Percentiles rank a stretch among this genome's conserved stretches.
phyloP scores from a whole-genome alignment of 1,140 invertebrate genomes.

The Ptiloglossa arizonensis region DNA sequence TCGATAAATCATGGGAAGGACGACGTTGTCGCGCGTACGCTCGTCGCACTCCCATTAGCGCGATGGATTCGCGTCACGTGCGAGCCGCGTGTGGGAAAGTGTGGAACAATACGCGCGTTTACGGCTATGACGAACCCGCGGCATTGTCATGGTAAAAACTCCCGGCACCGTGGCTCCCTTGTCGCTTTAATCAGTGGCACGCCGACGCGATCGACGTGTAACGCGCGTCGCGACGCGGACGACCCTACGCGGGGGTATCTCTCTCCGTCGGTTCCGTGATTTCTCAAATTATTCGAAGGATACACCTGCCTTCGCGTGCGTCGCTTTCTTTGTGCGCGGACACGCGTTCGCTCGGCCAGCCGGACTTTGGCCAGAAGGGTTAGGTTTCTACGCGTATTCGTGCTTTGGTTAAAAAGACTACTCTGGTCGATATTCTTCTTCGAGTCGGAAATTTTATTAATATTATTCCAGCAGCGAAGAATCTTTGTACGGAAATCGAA shows the following conservation, averaged over 20 bases:
- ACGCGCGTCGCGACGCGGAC: neutral
- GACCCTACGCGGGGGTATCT: neutral
- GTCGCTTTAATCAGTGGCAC: constrained; percentile 53
- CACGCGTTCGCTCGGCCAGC: no score
- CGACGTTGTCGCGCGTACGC: constrained; percentile 29
- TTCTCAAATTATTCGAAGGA: neutral
- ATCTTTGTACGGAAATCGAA: no score
- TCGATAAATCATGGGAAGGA: constrained; percentile 30
- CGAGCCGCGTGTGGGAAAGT: constrained; percentile 65
- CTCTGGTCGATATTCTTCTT: no score
- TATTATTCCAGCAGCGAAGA: no score
- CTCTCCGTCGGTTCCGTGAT: constrained; percentile 5
- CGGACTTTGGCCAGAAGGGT: no score
- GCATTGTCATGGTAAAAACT: constrained; percentile 70
- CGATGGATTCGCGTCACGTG: constrained; percentile 68
- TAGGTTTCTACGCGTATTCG: no score
- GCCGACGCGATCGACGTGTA: constrained; percentile 13
- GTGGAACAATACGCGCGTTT: constrained; percentile 62
- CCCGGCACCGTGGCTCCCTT: constrained; percentile 30
- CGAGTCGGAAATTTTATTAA: no score
- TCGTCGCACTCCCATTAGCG: constrained; percentile 64
- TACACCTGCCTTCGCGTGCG: constrained; percentile 17
- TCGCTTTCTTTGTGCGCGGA: neutral
- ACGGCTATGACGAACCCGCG: constrained; percentile 57
- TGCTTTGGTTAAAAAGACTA: no score